A percentile compares a stretch with the other conserved stretches of the same genome.
Conservation (phyloP, 2,888 invertebrate genomes). For the Sussaba pulchella region DNA sequence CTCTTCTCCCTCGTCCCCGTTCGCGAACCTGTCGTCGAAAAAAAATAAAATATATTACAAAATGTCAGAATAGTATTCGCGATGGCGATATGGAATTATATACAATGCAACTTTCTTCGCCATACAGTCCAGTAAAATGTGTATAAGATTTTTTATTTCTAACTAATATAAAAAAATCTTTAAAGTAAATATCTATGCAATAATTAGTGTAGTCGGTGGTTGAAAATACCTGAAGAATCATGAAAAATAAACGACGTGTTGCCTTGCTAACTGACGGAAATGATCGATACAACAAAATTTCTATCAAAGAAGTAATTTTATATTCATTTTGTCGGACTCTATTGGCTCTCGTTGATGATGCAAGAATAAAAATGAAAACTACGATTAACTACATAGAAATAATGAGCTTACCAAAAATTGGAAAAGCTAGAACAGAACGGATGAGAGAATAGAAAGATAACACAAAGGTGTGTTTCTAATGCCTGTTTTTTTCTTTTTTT, state of each 20-base stretch:
- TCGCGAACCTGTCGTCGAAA: constrained; percentile 85
- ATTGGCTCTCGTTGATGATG: background rate
- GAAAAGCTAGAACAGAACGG: constrained; percentile 79
- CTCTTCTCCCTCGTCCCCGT: constrained; percentile 86
- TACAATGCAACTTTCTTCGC: background rate
- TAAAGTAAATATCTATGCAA: too few species aligned
- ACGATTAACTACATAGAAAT: constrained; percentile 72
- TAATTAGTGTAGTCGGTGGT: too few species aligned
- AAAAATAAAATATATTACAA: constrained; percentile 83
- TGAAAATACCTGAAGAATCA: too few species aligned
- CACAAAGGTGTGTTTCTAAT: constrained; percentile 21
- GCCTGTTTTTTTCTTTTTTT: background rate
- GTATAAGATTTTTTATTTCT: too few species aligned
- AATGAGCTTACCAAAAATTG: constrained; percentile 82
- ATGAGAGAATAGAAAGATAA: constrained; percentile 62
- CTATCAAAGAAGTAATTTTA: too few species aligned
- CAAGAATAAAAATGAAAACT: constrained; percentile 60
- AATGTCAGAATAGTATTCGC: constrained; percentile 29
- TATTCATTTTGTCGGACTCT: background rate
- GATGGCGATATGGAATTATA: background rate
- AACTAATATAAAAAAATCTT: too few species aligned
- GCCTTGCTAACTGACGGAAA: too few species aligned
- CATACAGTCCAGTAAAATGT: constrained; percentile 17
- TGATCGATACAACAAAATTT: too few species aligned
- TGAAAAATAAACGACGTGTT: too few species aligned